Percentiles rank a stretch among this genome's conserved stretches.
phyloP scores from a whole-genome alignment of 2,797 vertebrate species.

The Hapalemur alaotrensis region DNA sequence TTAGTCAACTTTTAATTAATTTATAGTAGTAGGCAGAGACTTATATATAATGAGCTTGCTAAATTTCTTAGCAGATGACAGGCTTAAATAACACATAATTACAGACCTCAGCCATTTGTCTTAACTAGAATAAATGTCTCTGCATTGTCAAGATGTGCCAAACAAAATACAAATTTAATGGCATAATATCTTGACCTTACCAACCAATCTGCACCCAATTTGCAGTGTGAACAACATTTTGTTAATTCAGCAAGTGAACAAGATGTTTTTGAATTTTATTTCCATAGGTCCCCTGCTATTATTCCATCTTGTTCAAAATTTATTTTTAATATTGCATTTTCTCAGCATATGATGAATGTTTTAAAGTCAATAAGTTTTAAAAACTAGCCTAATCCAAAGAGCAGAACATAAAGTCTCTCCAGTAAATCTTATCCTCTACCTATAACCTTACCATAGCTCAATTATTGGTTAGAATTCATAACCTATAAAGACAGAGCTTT shows the following conservation, averaged over 20 bases:
- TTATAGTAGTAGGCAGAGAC: neutral
- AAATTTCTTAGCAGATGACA: constrained; percentile 38
- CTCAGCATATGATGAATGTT: neutral
- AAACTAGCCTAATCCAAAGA: neutral
- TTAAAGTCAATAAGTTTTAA: neutral
- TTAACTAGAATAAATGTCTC: constrained; percentile 55
- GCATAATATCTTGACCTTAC: neutral
- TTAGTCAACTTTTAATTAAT: neutral
- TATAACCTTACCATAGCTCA: neutral
- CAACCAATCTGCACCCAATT: constrained; percentile 3
- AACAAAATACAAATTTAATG: constrained; percentile 33
- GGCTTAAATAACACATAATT: constrained; percentile 27
- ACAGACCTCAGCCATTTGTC: constrained; percentile 12
- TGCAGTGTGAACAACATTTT: neutral
- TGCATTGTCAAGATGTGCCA: neutral
- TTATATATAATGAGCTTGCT: constrained; percentile 39
- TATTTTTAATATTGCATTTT: neutral
- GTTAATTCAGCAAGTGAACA: neutral
- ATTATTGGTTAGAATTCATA: neutral
- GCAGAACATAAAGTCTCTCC: neutral
- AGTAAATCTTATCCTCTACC: neutral
- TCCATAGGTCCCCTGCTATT: neutral
- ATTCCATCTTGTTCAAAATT: constrained; percentile 5
- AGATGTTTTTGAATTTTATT: constrained; percentile 2
- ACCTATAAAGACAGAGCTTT: neutral